Evolutionary conservation across 2,888 invertebrate genomes (phyloP), one percentile per base, ranked within the genome.

Genomic region (Plebejus argus): DNA sequence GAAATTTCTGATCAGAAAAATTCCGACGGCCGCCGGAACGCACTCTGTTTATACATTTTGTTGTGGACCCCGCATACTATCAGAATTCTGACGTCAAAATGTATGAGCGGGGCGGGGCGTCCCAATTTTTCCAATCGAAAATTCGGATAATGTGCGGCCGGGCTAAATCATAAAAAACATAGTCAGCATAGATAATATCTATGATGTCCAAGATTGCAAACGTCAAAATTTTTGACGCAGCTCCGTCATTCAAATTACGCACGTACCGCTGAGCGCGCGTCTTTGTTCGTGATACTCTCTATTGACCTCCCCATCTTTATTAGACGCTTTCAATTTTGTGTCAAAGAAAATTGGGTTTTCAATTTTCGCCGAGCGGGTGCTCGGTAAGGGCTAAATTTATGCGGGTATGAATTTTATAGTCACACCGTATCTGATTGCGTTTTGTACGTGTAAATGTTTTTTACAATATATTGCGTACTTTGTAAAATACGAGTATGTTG

Each of bases 281-380:
- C 76, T 81, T 77, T 78, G 78, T 79, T 78, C 76, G 56, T 80
- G 80, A 80, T 80, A 80, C 78, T 80, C 78, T 82, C 77, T 81
- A 80, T 81, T 80, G 82, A 82, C 82, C 79, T 77, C 75, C 76
- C 78, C 77, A 79, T 81, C 81, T 80, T 81, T 81, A 81, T 81
- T 80, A 80, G 78, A 76, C 82, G 78, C 80, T 78, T 81, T 80
- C 79, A 79, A 81, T 81, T 81, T 79, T 81, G 78, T 80, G 80
- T 81, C 80, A 79, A 80, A 81, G 79, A 78, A 82, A 81, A 81
- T 82, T 81, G 81, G 79, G 80, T 81, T 82, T 82, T 82, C 79
- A 81, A 81, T 80, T 81, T 81, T 83, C 80, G 81, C 81, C 74
- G 77, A 78, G 74, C 74, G 71, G 61, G 79, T 80, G 81, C 79